A percentile compares a stretch with the other conserved stretches of the same genome.
phyloP scores from a whole-genome alignment of 1,140 invertebrate species.

The Dysdera silvatica region DNA sequence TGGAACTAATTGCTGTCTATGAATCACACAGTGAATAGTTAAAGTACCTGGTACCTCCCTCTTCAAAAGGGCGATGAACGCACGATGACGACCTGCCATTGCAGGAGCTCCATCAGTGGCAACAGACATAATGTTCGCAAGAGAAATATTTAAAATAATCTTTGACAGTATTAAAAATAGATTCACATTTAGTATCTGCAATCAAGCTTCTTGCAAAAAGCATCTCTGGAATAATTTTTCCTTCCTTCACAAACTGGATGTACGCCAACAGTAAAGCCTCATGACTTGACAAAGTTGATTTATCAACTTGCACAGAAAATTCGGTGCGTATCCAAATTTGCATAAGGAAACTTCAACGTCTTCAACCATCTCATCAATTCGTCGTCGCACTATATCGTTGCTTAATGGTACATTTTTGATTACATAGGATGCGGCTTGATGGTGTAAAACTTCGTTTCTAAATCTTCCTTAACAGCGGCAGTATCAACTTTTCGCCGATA shows the following conservation, averaged over 20 bases:
- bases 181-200: slow-evolving; percentile 26
- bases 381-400: background rate
- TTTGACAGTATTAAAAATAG: slow-evolving; percentile 29
- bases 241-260: background rate
- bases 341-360: background rate
- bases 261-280: slow-evolving; percentile 8
- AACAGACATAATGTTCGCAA: slow-evolving; percentile 38
- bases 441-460: slow-evolving; percentile 15
- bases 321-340: background rate
- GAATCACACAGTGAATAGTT: slow-evolving; percentile 20
- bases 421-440: background rate
- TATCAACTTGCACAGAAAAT: slow-evolving; percentile 10
- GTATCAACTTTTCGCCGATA: slow-evolving; percentile 27
- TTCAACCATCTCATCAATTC: background rate
- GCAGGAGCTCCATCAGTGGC: slow-evolving; percentile 38
- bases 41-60: slow-evolving; percentile 32
- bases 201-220: slow-evolving; percentile 11
- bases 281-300: slow-evolving; percentile 5
- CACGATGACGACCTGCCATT: slow-evolving; percentile 35
- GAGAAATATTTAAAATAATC: slow-evolving; percentile 36
- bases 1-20: slow-evolving; percentile 23
- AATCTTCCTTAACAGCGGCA: slow-evolving; percentile 10
- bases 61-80: slow-evolving; percentile 37
- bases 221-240: background rate
- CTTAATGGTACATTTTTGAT: slow-evolving; percentile 1